Conservation (phyloP, 1,140 invertebrate species). For the Megathymus violae region DNA sequence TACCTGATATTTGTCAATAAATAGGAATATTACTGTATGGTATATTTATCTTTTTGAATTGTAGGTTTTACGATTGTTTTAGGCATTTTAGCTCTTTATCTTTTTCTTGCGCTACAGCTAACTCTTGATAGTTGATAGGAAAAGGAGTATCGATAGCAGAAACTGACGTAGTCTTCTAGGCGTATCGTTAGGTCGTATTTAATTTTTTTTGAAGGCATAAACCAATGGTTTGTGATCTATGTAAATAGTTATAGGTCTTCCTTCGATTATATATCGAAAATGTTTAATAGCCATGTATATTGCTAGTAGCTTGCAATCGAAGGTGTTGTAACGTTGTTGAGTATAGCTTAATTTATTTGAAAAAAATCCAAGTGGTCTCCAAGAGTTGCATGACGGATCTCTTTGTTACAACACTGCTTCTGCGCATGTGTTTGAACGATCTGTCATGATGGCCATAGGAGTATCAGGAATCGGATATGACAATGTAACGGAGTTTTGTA, state of each 20-base stretch:
- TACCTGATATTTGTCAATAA: conserved; percentile 18
- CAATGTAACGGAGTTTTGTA: too few relatives aligned
- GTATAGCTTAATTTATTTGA: conserved; percentile 16
- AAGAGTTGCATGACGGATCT: conserved; percentile 13
- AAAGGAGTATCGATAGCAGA: conserved; percentile 20
- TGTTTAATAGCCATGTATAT: conserved; percentile 12
- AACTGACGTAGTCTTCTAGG: conserved; percentile 18
- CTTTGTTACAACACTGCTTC: conserved; percentile 22
- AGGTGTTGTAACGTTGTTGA: too few relatives aligned
- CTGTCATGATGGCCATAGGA: too few relatives aligned
- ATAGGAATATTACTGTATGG: conserved; percentile 4
- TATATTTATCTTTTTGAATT: conserved; percentile 10
- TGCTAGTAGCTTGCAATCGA: conserved; percentile 4
- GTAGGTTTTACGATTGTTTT: conserved; percentile 1
- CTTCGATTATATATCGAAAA: conserved; percentile 19
- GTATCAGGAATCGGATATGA: too few relatives aligned
- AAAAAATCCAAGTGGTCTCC: conserved; percentile 20
- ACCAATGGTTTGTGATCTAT: conserved; percentile 21
- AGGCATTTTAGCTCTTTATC: conserved; percentile 3
- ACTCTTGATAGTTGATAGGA: conserved; percentile 18
- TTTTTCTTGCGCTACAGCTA: conserved; percentile 17
- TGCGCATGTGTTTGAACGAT: conserved; percentile 18
- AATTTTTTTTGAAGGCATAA: conserved; percentile 14
- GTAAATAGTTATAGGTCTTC: conserved; percentile 13
- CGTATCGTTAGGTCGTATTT: conserved; percentile 14